Base-by-base conservation (phyloP, 2,113 vertebrate species). In the Atrichornis clamosus region DNA sequence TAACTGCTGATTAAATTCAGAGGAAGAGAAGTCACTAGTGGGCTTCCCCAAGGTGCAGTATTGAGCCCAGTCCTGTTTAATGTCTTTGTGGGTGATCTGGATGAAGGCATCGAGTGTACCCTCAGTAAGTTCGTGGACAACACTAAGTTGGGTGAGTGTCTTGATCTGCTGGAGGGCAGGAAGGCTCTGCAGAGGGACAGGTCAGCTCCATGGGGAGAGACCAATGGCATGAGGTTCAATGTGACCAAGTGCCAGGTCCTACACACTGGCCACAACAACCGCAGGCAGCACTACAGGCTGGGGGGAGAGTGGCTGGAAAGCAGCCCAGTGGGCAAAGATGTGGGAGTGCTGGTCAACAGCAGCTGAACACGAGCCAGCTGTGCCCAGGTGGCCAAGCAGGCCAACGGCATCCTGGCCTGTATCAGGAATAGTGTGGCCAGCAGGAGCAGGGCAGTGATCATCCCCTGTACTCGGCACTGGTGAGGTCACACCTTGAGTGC, bases 271-370 rank as follows among this genome's bases (percentile, higher is more conserved):
- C 26, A 19, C 46, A 35, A 13, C 10, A 42, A 50, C 35, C 21
- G 17, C 26, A 8, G 1, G 15, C 70, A 55, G n/a, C 9, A 21
- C 47, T 32, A 0, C 30, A 47, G 62, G n/a, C 55, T 27, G 47
- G 55, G 55, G n/a, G 2, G 17, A 62, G n/a, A 41, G 55, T 4
- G 15, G 6, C 46, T 53, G 52, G 23, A 5, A 59, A 44, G 33
- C 13, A 15, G 3, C 33, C 10, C 4, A 21, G 8, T 27, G 39
- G 53, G 6, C 21, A 44, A 67, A 15, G 37, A 16, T 23, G 5
- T 46, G 52, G 5, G 1, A 2, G 9, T 60, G 14, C 11, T 60
- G n/a, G 6, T 12, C 0, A 1, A 11, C 37, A 59, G 28, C 28
- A 26, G 33, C 23, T 68, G 47, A 47, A 27, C 53, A 41, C 0